phyloP scores from a whole-genome alignment of 2,888 invertebrate species.

The Eristalis pertinax region DNA sequence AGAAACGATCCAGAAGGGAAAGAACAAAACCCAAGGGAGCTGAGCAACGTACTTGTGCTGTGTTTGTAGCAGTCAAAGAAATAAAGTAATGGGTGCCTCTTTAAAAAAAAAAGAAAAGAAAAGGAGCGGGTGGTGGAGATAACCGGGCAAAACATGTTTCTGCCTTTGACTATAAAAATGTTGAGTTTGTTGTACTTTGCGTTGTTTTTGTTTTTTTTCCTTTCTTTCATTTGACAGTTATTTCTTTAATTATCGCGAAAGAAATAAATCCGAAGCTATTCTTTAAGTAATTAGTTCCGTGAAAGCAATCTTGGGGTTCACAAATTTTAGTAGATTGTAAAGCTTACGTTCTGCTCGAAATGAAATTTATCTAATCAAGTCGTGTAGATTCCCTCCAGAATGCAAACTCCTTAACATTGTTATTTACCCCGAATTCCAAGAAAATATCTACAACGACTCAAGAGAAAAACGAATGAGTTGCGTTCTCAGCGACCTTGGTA shows the following conservation, averaged over 20 bases:
- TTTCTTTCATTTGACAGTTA: constrained; percentile 5
- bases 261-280: background rate
- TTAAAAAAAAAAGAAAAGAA: background rate
- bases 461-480: too few species aligned
- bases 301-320: background rate
- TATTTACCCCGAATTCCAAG: too few species aligned
- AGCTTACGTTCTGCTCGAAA: background rate
- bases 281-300: constrained; percentile 47
- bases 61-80: constrained; percentile 44
- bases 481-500: background rate
- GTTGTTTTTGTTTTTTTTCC: background rate
- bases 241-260: constrained; percentile 25
- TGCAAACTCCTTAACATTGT: too few species aligned
- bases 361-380: background rate
- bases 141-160: constrained; percentile 57
- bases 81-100: constrained; percentile 58
- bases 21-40: constrained; percentile 17
- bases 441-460: too few species aligned
- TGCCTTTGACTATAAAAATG: constrained; percentile 57
- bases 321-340: background rate
- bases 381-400: background rate
- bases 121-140: constrained; percentile 35
- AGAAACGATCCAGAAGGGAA: constrained; percentile 28
- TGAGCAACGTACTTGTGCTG: constrained; percentile 32
- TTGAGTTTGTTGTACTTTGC: constrained; percentile 47